Conservation (phyloP, 92 coral and sea anemone genomes). For the Umimayanthus chanpuru region DNA sequence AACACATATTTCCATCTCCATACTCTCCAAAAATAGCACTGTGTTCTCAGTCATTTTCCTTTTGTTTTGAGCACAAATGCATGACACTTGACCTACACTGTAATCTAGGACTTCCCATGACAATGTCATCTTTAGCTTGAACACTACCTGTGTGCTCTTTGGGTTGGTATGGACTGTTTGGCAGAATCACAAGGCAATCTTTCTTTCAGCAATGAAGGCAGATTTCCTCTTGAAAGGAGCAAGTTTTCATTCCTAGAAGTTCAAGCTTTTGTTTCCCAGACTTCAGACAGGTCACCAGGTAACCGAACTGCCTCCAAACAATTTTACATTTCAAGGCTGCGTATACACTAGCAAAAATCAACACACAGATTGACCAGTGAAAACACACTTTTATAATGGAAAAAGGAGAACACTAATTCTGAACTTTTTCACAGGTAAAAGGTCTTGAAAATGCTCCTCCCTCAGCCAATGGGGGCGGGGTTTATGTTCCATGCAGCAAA, state of each 20-base stretch:
- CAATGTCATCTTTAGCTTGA: too few species aligned
- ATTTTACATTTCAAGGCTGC: not conserved
- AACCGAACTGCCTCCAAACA: not conserved
- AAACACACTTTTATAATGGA: not conserved
- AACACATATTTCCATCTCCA: too few species aligned
- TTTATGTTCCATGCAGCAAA: not conserved
- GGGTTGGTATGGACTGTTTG: not conserved
- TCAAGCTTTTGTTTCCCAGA: constrained; percentile 3
- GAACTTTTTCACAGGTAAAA: not conserved
- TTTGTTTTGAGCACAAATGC: not conserved
- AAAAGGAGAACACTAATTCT: not conserved
- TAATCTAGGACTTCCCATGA: not conserved
- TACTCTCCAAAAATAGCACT: too few species aligned
- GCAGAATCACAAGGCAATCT: not conserved
- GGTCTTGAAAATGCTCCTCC: not conserved
- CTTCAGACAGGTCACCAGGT: not conserved
- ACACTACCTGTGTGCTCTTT: not conserved
- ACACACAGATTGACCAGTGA: not conserved
- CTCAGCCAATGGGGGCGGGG: constrained; percentile 6
- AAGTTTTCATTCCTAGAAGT: not conserved
- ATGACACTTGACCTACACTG: not conserved
- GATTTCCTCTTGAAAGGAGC: not conserved
- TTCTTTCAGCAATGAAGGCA: not conserved
- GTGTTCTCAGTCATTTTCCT: not conserved
- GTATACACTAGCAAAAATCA: not conserved